Conservation (phyloP, 2,888 invertebrate species). For the Chloroclysta siterata region DNA sequence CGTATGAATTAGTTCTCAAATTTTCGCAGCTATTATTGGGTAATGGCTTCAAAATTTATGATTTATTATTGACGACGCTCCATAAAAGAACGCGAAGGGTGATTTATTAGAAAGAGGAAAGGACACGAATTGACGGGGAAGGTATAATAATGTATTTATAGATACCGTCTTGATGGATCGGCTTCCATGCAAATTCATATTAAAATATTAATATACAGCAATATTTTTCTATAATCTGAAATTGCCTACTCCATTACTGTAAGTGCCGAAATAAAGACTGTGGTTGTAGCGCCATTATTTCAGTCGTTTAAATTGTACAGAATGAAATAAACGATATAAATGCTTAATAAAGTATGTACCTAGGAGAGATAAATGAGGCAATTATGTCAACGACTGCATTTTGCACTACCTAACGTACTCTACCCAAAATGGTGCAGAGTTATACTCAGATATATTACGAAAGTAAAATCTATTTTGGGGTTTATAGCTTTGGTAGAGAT, state of each 20-base stretch:
- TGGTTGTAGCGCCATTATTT: slow-evolving; percentile 3
- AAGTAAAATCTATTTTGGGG: slow-evolving; percentile 8
- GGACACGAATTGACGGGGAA: slow-evolving; percentile 37
- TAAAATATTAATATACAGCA: neutral
- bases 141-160: slow-evolving; percentile 27
- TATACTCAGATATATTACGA: slow-evolving; percentile 1
- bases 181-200: slow-evolving; percentile 7
- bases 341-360: slow-evolving; percentile 4
- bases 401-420: slow-evolving; percentile 6
- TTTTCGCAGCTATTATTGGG: slow-evolving; percentile 30
- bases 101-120: slow-evolving; percentile 40
- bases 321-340: slow-evolving; percentile 12
- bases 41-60: slow-evolving; percentile 36
- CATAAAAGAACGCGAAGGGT: slow-evolving; percentile 32
- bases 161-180: slow-evolving; percentile 23
- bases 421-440: slow-evolving; percentile 5
- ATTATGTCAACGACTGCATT: slow-evolving; percentile 19
- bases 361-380: slow-evolving; percentile 10
- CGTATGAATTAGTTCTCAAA: slow-evolving; percentile 29
- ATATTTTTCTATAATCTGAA: neutral
- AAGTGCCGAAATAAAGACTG: slow-evolving; percentile 7
- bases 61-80: slow-evolving; percentile 43
- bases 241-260: neutral
- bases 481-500: slow-evolving; percentile 16
- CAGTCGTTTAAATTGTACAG: slow-evolving; percentile 5